A percentile compares a stretch with the other conserved stretches of the same genome.
phyloP scores from a whole-genome alignment of 2,888 invertebrate species.

The Idaea aversata region DNA sequence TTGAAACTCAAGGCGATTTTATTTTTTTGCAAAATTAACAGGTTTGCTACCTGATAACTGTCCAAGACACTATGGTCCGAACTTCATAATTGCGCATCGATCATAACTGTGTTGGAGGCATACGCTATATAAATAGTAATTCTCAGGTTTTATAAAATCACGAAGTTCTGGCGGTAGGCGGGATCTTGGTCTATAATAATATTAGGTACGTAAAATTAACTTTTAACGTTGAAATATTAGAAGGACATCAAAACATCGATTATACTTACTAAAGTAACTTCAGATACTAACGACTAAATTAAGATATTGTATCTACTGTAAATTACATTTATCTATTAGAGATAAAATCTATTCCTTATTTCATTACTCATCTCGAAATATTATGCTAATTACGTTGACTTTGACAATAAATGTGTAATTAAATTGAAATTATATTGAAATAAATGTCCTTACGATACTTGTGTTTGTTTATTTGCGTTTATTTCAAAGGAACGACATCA shows the following conservation, averaged over 20 bases:
- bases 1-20: no score
- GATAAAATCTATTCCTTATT: not conserved
- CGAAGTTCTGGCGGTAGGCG: no score
- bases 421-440: slow-evolving; percentile 58
- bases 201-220: not conserved
- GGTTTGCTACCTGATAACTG: no score
- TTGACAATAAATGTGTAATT: slow-evolving; percentile 80
- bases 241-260: slow-evolving; percentile 5
- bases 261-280: not conserved
- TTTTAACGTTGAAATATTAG: slow-evolving; percentile 3
- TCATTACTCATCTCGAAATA: slow-evolving; percentile 35
- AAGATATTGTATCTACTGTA: not conserved
- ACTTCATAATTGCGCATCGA: no score
- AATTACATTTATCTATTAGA: slow-evolving; percentile 1
- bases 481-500: not conserved
- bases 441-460: slow-evolving; percentile 58
- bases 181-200: no score
- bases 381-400: slow-evolving; percentile 76
- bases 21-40: no score
- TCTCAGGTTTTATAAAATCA: no score
- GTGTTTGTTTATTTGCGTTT: slow-evolving; percentile 21
- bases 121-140: no score
- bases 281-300: not conserved
- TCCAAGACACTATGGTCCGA: no score
- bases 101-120: no score